Evolutionary conservation across 2,888 invertebrate genomes (phyloP), one percentile per base, ranked within the genome.

Genomic region (Sarcophaga subvicina): DNA sequence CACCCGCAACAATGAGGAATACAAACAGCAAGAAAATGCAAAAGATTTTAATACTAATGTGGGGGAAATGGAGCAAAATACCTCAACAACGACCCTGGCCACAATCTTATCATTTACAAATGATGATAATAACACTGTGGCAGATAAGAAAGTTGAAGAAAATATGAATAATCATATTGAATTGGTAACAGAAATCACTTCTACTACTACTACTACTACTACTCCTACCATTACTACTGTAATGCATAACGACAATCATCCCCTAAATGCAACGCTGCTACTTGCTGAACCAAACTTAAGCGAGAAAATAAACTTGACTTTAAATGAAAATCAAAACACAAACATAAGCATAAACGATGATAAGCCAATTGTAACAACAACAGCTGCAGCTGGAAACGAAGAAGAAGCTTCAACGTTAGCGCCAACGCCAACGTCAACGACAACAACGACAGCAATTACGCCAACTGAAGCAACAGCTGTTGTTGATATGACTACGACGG

Each of bases 281-380:
- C 70, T 76, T 69, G 80, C 64, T 76, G 83, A 81, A 84, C 59
- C 83, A 22, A 86, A 87, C 70, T 80, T 86, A 69, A 86, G 66
- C 25, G 73, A 85, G 4, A 54, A 54, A 66, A 88, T 81, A 87
- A 84, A 87, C 87, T 87, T 87, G 87, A 84, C 84, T 87, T 84
- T 63, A 82, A 87, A 86, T 73, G 63, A 75, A 69, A 49, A 86
- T 73, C 69, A 75, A 69, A 49, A 22, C 76, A 66, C 64, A 75
- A 63, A 4, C 22, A 14, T 4, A 37, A 37, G 66, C 14, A 81
- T 84, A 66, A 82, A 59, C 47, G 80, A 60, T 45, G 78, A 85
- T 72, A 20, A 62, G 59, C 70, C 17, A 12, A 77, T 54, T 10
- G 45, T 59, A 79, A 75, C n/a, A 11, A 67, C 11, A n/a, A 73